Evolutionary conservation across 2,888 invertebrate genomes (phyloP), one percentile per base, ranked within the genome.

Genomic region (Eupithecia tripunctaria): DNA sequence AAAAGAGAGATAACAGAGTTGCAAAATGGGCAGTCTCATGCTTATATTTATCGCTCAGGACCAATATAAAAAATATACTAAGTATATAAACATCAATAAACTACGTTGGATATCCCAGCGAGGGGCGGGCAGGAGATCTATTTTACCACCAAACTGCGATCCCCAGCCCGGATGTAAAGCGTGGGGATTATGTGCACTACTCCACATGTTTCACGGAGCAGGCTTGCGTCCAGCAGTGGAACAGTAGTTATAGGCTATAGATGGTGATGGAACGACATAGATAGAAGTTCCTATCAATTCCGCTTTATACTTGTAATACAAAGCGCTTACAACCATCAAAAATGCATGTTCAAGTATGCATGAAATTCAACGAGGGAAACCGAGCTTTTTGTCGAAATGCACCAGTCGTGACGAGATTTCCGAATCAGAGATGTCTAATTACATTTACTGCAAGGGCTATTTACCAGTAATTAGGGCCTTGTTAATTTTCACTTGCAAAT

Each of bases 301-400:
- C 21, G 25, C 14, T 21, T 62, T 36, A 15, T 21, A 67, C 51
- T 14, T 59, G 63, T 70, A 68, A 59, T 63, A 67, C 66, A 74
- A 75, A 74, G 68, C 72, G 71, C 64, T 36, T 60, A 67, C 67
- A 67, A 67, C 64, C 8, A 68, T 67, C 36, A 73, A 72, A 21
- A 68, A 72, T 73, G 72, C 65, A 71, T 72, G 74, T 75, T 71
- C 76, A 79, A 79, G 80, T 77, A 73, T 74, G 77, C 80, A 73
- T 81, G 73, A 75, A 78, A 79, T 73, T 78, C 76, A 80, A 80
- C 70, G 78, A 75, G 74, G 77, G 75, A 78, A 73, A 76, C 77
- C 71, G 56, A 38, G 71, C 70, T 73, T 74, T 71, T 76, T 78
- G 75, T 79, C 62, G 63, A 72, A 74, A 63, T 25, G 36, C 60